Evolutionary conservation across 1,140 invertebrate species (phyloP), one percentile per base, ranked within the genome.

Genomic region (Mesaphorura yosii): DNA sequence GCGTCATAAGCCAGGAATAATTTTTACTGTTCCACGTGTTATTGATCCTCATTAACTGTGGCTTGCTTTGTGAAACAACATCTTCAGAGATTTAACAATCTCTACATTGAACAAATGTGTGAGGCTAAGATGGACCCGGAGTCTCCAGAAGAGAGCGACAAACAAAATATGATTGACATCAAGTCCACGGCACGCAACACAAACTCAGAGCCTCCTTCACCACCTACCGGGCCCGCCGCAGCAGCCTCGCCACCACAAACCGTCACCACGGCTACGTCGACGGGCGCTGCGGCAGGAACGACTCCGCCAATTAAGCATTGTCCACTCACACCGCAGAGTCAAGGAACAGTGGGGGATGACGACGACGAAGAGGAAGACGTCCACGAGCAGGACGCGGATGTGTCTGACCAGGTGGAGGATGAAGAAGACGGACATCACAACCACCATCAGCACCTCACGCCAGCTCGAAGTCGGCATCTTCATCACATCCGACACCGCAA

Each of bases 111-210:
- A 52, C 61, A 40, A 59, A 63, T 63, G 61, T 63, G 61, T 56
- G 61, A 63, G 54, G 61, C 55, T 57, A 63, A 63, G 54, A 63
- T 63, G 61, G 61, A 63, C 42, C 61, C 51, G 52, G 61, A 63
- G 38, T 52, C 60, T 54, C 49, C 61, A 49, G 61, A 59, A 42
- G 61, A 63, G 47, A 52, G 51, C 40, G 52, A 57, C 39, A 55
- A 53, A n/a, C 40, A 39, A 34, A 10, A 34, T 34, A n/a, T 10
- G n/a, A 34, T 10, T 34, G 26, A 39, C 29, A 22, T 17, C 4
- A 51, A 57, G 27, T 37, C 54, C 20, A 20, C 20, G 22, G 17
- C 34, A 23, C 31, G n/a, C 27, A 46, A 23, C 19, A 26, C 54
- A 19, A n/a, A n/a, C n/a, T n/a, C n/a, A n/a, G n/a, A n/a, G n/a